These are phyloP conservation scores for Loriculus beryllinus DNA, from an alignment of 2,797 vertebrate genomes.

Conservation along the genomic window DNA sequence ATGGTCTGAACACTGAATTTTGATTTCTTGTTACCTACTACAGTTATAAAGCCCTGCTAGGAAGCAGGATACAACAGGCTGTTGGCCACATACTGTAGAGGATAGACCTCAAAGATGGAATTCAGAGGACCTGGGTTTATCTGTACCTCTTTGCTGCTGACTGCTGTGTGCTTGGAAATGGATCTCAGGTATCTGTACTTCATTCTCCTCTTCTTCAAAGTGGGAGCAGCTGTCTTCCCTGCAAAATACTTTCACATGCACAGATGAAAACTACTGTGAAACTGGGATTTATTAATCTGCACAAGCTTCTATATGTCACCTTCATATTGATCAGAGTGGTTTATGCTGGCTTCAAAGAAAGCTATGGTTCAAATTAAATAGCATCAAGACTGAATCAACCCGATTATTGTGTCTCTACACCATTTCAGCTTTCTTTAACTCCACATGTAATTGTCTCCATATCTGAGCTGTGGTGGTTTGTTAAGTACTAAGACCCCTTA, in stretches of 20 bases:
- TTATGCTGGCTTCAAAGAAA: neutral
- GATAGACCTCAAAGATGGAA: neutral
- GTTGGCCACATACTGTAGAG: neutral
- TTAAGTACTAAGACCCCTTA: neutral
- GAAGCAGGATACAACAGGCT: neutral
- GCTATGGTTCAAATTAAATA: neutral
- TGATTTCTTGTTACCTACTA: neutral
- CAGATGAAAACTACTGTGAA: neutral
- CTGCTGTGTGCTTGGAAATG: neutral
- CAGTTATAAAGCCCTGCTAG: neutral
- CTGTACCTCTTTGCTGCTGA: neutral
- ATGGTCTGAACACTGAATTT: neutral
- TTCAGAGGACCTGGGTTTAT: neutral
- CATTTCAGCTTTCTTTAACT: neutral
- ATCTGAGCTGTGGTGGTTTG: neutral
- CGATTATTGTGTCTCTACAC: fast-evolving
- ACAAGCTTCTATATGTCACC: neutral
- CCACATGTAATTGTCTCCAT: neutral
- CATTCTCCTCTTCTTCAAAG: neutral
- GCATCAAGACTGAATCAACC: neutral
- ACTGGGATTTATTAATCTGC: neutral
- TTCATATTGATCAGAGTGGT: neutral
- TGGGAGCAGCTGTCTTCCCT: neutral
- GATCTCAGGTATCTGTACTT: neutral
- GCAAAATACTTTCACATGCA: neutral